Base-by-base conservation (phyloP, 2,113 vertebrate species). In the Ceuthmochares aereus region DNA sequence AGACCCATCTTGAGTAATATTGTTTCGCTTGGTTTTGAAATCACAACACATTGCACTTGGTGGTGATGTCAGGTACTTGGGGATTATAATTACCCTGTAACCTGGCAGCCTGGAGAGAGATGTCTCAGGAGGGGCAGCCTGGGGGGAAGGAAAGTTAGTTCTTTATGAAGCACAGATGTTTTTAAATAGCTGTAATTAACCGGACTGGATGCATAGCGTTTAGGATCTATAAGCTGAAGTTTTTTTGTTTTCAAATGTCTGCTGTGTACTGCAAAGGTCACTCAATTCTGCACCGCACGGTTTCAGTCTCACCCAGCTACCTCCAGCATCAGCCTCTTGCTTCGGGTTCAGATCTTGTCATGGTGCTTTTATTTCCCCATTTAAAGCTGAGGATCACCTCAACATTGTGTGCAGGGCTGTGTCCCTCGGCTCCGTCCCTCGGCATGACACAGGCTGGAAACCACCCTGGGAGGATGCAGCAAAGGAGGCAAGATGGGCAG, bases 151-250 rank as follows among this genome's bases (percentile, higher is more conserved):
- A 82, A 95, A 87, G 94, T 90, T 96, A 74, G 74, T 34, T 89
- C 93, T 94, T 97, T 97, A 97, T 97, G 93, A 97, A 97, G 97
- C 89, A 91, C 97, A 97, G 96, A 95, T 98, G 96, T 97, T 97
- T 96, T 90, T 70, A 90, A 97, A 96, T 92, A 82, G 80, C 88
- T 93, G 72, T 84, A 95, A 97, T 97, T 96, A 97, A 91, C 95
- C 87, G 96, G 83, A 96, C 94, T 91, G 86, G 89, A 93, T 54
- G 91, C 76, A 55, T 43, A 34, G 67, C 60, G 66, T 29, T 90
- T 30, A 79, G 86, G 64, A 68, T 52, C 92, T 66, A 89, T 95
- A 97, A 95, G 89, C 92, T 78, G 90, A 98, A 87, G 22, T 84
- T 77, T 40, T 94, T 97, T 96, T 86, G 89, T 82, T 90, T 97